These are phyloP conservation scores for Macrochelys suwanniensis DNA, from an alignment of 2,797 vertebrate genomes.

Conservation along the genomic window DNA sequence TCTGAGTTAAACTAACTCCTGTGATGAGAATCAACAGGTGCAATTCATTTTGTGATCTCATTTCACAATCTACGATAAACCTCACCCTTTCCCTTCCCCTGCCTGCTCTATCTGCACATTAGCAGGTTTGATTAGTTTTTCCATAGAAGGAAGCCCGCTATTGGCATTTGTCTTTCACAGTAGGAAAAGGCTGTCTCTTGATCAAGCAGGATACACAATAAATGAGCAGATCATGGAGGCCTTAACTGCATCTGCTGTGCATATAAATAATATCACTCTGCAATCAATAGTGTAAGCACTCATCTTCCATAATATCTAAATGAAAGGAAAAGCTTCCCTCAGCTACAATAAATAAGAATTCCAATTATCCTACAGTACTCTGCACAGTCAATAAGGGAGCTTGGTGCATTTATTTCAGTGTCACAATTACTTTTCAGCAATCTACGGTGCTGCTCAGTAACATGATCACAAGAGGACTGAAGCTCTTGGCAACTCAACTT, in stretches of 20 bases:
- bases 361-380: background rate
- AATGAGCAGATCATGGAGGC: background rate
- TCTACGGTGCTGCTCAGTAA: background rate
- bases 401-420: background rate
- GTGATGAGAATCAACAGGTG: background rate
- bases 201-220: background rate
- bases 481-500: background rate
- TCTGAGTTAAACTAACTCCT: background rate
- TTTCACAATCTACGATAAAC: background rate
- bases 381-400: background rate
- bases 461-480: background rate
- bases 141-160: background rate
- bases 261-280: background rate
- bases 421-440: background rate
- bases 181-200: background rate
- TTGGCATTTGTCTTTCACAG: background rate
- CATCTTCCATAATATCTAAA: background rate
- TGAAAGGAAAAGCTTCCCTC: background rate
- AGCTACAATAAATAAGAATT: background rate
- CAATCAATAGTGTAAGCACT: background rate
- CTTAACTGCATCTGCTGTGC: background rate
- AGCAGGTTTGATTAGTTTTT: background rate
- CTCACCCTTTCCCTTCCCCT: background rate
- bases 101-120: background rate
- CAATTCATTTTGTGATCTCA: background rate